phyloP scores from a whole-genome alignment of 2,888 invertebrate genomes.

The Hydropsyche betteni region DNA sequence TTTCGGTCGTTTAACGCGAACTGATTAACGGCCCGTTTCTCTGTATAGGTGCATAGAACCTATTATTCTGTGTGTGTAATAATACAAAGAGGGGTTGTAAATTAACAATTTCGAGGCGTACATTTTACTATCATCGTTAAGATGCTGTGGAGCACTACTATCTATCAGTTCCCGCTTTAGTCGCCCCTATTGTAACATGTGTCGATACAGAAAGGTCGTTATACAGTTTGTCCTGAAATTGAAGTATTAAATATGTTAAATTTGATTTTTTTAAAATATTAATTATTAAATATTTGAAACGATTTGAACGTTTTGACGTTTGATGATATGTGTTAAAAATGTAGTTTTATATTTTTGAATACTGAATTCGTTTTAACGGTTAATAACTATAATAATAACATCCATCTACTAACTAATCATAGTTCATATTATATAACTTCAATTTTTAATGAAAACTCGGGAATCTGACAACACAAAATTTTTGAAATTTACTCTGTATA shows the following conservation, averaged over 20 bases:
- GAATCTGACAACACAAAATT: too few relatives aligned
- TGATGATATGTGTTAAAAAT: not conserved
- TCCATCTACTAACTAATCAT: too few relatives aligned
- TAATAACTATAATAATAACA: too few relatives aligned
- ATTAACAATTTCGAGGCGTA: slow-evolving; percentile 38
- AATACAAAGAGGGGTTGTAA: slow-evolving; percentile 36
- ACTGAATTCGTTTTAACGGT: too few relatives aligned
- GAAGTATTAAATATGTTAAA: too few relatives aligned
- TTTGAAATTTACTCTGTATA: too few relatives aligned
- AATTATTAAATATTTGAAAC: not conserved
- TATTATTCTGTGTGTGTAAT: too few relatives aligned
- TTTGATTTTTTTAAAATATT: not conserved
- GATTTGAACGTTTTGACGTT: not conserved
- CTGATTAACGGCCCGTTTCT: slow-evolving; percentile 43
- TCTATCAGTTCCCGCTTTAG: not conserved
- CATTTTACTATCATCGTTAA: slow-evolving; percentile 36
- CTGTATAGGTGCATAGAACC: not conserved
- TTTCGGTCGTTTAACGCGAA: slow-evolving; percentile 47
- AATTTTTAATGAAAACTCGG: too few relatives aligned
- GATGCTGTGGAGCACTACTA: not conserved
- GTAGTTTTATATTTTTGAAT: not conserved
- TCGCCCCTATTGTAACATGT: slow-evolving; percentile 38
- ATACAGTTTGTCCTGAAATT: slow-evolving; percentile 22
- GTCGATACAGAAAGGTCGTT: slow-evolving; percentile 30
- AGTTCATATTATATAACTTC: too few relatives aligned